Percentiles rank a stretch among this genome's conserved stretches.
Evolutionary conservation across 1,140 invertebrate species (phyloP).

Genomic region (Drosophila arizonae): DNA sequence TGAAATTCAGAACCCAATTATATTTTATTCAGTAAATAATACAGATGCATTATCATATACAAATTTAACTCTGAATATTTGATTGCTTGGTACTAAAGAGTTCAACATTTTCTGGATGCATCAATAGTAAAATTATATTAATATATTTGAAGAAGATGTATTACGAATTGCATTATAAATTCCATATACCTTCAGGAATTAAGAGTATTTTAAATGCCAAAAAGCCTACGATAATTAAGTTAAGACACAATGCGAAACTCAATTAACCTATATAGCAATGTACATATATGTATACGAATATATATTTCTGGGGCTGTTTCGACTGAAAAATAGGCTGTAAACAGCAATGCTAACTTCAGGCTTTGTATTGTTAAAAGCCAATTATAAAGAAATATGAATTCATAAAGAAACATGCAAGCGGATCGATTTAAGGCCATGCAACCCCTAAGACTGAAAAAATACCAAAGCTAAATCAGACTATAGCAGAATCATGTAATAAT

Average conservation of each 20-base stretch:
- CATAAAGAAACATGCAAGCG: no score
- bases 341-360: neutral
- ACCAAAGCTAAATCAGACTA: neutral
- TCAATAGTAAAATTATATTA: no score
- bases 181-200: neutral
- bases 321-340: no score
- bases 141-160: no score
- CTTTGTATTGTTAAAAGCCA: neutral
- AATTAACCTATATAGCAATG: slow-evolving; percentile 7
- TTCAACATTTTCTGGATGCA: no score
- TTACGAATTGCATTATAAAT: neutral
- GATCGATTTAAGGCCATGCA: neutral
- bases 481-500: no score
- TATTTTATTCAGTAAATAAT: no score
- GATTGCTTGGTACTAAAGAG: no score
- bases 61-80: no score
- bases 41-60: no score
- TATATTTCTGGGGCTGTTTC: neutral
- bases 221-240: slow-evolving; percentile 6
- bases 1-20: no score
- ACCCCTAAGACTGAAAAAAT: neutral
- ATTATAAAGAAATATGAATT: slow-evolving; percentile 2
- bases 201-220: neutral
- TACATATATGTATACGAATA: neutral
- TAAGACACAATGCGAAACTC: neutral